Evolutionary conservation across 2,113 vertebrate genomes (phyloP).

Genomic region (Nycticebus coucang): DNA sequence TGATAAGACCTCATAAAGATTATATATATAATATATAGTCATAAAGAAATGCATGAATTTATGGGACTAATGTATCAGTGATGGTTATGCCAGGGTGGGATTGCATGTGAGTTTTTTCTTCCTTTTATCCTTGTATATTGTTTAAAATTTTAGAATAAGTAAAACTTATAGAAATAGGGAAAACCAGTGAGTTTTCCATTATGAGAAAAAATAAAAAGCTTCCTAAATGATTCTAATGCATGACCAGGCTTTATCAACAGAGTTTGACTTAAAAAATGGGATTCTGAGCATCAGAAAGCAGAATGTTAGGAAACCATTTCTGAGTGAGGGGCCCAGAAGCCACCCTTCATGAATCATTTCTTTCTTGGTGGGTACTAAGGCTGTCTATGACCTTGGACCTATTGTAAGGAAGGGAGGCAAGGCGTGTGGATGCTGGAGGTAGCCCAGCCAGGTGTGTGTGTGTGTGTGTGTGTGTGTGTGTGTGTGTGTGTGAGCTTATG

Average conservation of each 20-base stretch:
- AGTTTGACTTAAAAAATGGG: background rate
- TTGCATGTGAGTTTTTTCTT: background rate
- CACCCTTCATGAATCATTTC: background rate
- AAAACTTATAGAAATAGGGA: background rate
- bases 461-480: too few species aligned
- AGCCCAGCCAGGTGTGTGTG: background rate
- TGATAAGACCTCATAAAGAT: background rate
- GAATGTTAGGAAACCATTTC: background rate
- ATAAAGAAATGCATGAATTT: background rate
- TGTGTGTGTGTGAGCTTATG: background rate
- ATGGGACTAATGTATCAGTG: background rate
- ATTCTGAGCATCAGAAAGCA: background rate
- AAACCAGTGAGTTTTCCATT: background rate
- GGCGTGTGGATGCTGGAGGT: background rate
- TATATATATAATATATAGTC: background rate
- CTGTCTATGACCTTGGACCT: background rate
- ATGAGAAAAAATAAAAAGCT: background rate
- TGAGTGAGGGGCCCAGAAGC: background rate
- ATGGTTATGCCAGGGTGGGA: background rate
- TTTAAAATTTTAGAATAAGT: background rate
- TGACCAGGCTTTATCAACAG: background rate
- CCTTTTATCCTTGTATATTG: slow-evolving; percentile 13
- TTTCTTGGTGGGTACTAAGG: background rate
- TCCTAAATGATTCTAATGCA: background rate
- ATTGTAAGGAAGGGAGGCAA: background rate